phyloP scores from a whole-genome alignment of 2,888 invertebrate species.

The Escarpia spicata region DNA sequence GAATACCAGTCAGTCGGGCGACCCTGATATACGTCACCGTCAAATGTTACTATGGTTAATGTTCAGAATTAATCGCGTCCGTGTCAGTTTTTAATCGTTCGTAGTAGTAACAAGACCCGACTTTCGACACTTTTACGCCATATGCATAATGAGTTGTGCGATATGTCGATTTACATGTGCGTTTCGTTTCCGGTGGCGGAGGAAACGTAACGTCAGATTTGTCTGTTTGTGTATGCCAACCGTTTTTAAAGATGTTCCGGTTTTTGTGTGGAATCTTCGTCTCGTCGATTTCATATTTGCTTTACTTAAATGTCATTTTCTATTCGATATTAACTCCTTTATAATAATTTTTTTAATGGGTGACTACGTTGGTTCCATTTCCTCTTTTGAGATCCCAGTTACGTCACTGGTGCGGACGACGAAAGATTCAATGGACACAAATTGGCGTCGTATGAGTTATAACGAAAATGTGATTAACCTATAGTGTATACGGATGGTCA shows the following conservation, averaged over 20 bases:
- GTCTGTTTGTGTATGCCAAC: background rate
- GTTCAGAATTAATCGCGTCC: slow-evolving; percentile 1
- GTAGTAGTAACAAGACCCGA: background rate
- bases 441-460: no score
- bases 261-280: no score
- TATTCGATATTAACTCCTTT: no score
- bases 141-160: background rate
- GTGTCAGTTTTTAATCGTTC: slow-evolving; percentile 12
- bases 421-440: no score
- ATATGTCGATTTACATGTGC: background rate
- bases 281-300: no score
- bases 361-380: no score
- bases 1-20: background rate
- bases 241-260: background rate
- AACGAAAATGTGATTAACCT: background rate
- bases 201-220: background rate
- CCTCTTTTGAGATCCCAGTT: no score
- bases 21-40: background rate
- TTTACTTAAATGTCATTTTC: no score
- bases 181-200: background rate
- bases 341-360: no score
- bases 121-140: background rate
- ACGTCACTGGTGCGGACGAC: no score
- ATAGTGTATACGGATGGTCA: background rate
- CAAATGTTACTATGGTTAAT: background rate